Evolutionary conservation across 2,113 vertebrate species (phyloP).

Genomic region (Eleginops maclovinus): DNA sequence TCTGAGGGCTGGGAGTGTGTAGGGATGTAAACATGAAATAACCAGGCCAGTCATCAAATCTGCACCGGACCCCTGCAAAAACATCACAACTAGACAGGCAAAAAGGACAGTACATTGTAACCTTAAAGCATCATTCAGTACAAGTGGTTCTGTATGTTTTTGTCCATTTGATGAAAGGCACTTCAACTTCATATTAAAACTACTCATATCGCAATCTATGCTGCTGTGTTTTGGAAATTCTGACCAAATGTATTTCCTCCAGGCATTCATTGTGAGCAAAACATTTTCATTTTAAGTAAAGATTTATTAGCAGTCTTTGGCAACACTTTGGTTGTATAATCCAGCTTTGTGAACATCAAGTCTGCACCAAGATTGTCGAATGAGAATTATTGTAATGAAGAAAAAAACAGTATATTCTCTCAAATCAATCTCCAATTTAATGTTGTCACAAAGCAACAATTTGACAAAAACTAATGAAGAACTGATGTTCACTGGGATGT

Average conservation of each 20-base stretch:
- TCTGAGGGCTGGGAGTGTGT: slow-evolving; percentile 34
- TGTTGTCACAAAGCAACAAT: too few relatives aligned
- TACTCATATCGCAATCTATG: not conserved
- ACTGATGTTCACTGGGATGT: too few relatives aligned
- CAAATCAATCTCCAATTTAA: too few relatives aligned
- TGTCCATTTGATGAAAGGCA: not conserved
- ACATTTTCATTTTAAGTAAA: not conserved
- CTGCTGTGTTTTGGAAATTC: not conserved
- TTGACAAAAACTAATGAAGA: too few relatives aligned
- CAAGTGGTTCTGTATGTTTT: not conserved
- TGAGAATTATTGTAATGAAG: not conserved
- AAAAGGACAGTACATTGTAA: not conserved
- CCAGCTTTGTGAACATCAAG: not conserved
- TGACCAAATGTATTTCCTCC: not conserved
- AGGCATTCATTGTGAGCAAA: not conserved
- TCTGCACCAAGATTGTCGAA: not conserved
- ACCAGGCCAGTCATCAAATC: slow-evolving; percentile 26
- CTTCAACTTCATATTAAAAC: not conserved
- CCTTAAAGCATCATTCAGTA: not conserved
- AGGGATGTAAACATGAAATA: slow-evolving; percentile 50
- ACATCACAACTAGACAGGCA: slow-evolving; percentile 3
- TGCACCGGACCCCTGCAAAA: slow-evolving; percentile 5
- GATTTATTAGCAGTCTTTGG: not conserved
- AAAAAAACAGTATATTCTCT: too few relatives aligned
- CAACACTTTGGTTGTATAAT: not conserved